Conservation (phyloP, 2,797 vertebrate genomes). For the Craterocephalus amniculus region DNA sequence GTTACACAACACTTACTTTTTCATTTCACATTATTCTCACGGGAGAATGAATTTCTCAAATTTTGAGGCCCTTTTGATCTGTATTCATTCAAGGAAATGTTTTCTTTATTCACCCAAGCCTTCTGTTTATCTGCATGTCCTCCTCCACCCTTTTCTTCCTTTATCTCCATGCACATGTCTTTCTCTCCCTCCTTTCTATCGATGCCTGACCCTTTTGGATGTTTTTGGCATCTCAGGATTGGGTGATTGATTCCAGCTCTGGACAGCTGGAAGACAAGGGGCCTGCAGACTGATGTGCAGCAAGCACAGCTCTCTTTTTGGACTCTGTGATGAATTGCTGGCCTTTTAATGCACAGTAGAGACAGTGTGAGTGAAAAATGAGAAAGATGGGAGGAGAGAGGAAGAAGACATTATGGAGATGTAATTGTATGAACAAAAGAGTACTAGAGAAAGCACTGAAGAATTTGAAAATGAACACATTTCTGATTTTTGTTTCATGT, state of each 20-base stretch:
- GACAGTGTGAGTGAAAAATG: conserved; percentile 36
- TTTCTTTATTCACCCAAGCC: conserved; percentile 41
- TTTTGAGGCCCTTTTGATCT: conserved; percentile 35
- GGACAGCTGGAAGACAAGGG: conserved; percentile 62
- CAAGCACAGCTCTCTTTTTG: conserved; percentile 49
- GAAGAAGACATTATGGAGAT: conserved; percentile 27
- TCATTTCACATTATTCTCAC: conserved; percentile 22
- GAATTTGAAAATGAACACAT: conserved; percentile 11
- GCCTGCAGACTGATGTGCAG: conserved; percentile 65
- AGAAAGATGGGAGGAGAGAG: conserved; percentile 26
- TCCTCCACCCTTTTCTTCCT: conserved; percentile 38
- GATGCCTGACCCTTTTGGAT: conserved; percentile 58
- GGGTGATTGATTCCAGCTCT: conserved; percentile 79
- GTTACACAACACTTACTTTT: conserved; percentile 1
- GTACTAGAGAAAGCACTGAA: not conserved
- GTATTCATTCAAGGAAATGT: conserved; percentile 35
- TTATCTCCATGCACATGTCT: conserved; percentile 17
- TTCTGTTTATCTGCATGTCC: conserved; percentile 43
- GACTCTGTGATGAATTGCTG: conserved; percentile 78
- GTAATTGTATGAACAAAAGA: not conserved
- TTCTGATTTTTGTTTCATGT: conserved; percentile 26
- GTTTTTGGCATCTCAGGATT: conserved; percentile 65
- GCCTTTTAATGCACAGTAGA: conserved; percentile 66
- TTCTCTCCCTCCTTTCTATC: conserved; percentile 31
- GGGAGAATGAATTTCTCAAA: conserved; percentile 13